phyloP scores from a whole-genome alignment of 2,113 vertebrate species.

The Ammodytes dubius region DNA sequence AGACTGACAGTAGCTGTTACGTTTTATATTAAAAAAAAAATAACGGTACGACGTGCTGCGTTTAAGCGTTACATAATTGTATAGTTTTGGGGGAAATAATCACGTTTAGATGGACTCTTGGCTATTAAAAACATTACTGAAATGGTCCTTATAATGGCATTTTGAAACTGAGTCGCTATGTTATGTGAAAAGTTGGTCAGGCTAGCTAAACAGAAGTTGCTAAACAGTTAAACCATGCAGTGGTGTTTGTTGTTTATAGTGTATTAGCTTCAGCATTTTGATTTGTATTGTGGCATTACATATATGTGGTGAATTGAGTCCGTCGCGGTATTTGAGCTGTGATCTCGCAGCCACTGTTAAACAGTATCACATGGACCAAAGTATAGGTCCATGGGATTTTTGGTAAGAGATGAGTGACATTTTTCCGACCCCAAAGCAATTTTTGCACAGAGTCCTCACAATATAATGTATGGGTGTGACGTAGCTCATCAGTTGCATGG shows the following conservation, averaged over 20 bases:
- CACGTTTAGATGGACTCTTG: fast-evolving
- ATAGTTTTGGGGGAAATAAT: background rate
- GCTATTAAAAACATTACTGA: background rate
- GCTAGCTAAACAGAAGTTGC: constrained; percentile 26
- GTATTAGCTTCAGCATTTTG: too few species aligned
- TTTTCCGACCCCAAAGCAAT: background rate
- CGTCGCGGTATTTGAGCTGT: background rate
- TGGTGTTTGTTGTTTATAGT: background rate
- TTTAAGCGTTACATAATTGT: constrained; percentile 11
- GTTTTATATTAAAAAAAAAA: background rate
- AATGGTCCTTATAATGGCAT: background rate
- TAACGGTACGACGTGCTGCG: background rate
- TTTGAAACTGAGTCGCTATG: background rate
- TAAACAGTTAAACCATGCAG: background rate
- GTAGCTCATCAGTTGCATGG: background rate
- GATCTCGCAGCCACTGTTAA: background rate
- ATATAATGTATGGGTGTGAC: background rate
- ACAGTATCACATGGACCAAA: background rate
- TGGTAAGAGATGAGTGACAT: background rate
- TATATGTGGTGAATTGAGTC: too few species aligned
- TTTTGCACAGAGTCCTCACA: constrained; percentile 3
- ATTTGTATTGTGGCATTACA: too few species aligned
- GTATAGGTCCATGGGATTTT: too few species aligned
- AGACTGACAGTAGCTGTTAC: constrained; percentile 7
- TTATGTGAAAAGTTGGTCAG: background rate